phyloP scores from a whole-genome alignment of 2,888 invertebrate species.

The Plagiodera versicolora region DNA sequence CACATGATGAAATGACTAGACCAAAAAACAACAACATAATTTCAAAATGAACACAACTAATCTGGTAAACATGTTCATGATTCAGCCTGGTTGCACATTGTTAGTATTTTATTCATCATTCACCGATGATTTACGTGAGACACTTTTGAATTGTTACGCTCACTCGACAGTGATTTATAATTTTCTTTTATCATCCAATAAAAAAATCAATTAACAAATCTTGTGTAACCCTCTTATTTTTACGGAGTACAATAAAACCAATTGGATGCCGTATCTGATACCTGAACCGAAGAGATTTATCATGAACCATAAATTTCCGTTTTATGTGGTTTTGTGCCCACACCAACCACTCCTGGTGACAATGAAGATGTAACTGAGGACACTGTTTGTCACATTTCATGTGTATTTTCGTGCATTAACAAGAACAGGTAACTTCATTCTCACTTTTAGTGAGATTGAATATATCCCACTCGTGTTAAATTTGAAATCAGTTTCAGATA shows the following conservation, averaged over 20 bases:
- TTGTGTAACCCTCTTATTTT: constrained; percentile 26
- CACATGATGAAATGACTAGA: too few relatives aligned
- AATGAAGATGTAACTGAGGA: constrained; percentile 22
- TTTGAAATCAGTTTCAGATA: too few relatives aligned
- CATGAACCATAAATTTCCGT: constrained; percentile 37
- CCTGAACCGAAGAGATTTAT: constrained; percentile 33
- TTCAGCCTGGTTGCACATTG: too few relatives aligned
- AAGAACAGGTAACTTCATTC: background rate
- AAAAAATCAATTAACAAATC: constrained; percentile 30
- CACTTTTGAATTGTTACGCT: constrained; percentile 13
- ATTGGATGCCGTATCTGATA: constrained; percentile 21
- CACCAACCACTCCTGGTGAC: constrained; percentile 40
- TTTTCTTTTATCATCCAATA: constrained; percentile 15
- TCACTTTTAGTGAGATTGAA: background rate
- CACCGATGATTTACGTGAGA: constrained; percentile 17
- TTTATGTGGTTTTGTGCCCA: constrained; percentile 38
- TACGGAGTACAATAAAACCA: constrained; percentile 23
- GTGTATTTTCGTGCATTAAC: constrained; percentile 1
- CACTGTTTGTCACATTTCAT: constrained; percentile 9
- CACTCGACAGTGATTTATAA: constrained; percentile 23
- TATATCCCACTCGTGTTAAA: background rate
- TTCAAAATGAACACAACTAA: too few relatives aligned
- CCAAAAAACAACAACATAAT: too few relatives aligned
- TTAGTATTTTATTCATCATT: background rate
- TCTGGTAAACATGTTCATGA: too few relatives aligned